Evolutionary conservation across 2,888 invertebrate genomes (phyloP), one percentile per base, ranked within the genome.

Genomic region (Microctonus aethiopoides): DNA sequence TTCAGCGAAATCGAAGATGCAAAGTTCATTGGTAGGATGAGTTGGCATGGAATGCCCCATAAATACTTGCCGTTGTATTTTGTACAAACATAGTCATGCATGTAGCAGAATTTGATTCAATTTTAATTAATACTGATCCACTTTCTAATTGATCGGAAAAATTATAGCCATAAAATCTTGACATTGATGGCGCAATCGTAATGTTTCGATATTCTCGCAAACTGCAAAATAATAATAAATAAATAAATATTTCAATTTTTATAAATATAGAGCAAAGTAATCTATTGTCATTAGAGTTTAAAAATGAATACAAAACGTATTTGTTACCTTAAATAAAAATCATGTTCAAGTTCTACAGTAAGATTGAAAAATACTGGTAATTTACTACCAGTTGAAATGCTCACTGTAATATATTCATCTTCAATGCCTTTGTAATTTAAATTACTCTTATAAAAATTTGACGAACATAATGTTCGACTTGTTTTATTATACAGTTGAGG

Each of bases 51-150:
- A n/a, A n/a, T n/a, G n/a, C n/a, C n/a, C n/a, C n/a, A n/a, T n/a
- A 51, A 68, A 34, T 34, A 87, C 89, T 89, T 81, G 93, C 93
- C 80, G 91, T 89, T 75, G 91, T 90, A 79, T 92, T 91, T 84
- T 96, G 95, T 77, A 95, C 91, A 0, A 95, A 95, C 0, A 95
- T 90, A 0, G 92, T 91, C 86, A 94, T 92, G 80, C 95, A 96
- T 0, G 90, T 89, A 51, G 91, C 89, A 78, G 91, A 91, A 6
- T 89, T 87, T 0, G 93, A 93, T 68, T 90, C 89, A 0, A 93
- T 89, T 83, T 90, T 88, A 0, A 93, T 87, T 2, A 92, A 87
- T 0, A 93, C 91, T 81, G 71, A 90, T 83, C 77, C 87, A 71
- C 82, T 86, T 72, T 82, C 76, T 61, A 74, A 80, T 80, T 81